Evolutionary conservation across 2,797 vertebrate species (phyloP).

Genomic region (Micrastur ruficollis): DNA sequence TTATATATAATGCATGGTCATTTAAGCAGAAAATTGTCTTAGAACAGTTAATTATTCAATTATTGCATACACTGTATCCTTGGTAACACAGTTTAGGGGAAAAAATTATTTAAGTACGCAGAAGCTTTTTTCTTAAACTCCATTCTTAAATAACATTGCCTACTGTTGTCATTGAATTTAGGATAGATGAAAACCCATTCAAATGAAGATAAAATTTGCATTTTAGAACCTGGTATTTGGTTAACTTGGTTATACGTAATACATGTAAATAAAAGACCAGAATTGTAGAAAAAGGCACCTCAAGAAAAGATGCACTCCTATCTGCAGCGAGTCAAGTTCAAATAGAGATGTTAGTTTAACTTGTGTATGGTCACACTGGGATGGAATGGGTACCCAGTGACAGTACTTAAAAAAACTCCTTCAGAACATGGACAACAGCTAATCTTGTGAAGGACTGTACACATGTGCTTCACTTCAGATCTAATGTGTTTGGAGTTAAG

Average conservation of each 20-base stretch:
- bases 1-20: not conserved
- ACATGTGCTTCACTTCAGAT: rapidly evolving
- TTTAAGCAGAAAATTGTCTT: not conserved
- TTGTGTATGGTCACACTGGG: not conserved
- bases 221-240: not conserved
- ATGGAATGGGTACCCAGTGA: rapidly evolving
- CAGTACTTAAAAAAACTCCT: not conserved
- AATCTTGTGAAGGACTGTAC: not conserved
- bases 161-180: not conserved
- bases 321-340: not conserved
- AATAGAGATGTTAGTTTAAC: not conserved
- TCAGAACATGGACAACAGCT: not conserved
- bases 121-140: not conserved
- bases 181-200: not conserved
- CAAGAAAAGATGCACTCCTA: not conserved
- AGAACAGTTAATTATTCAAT: slow-evolving; percentile 11
- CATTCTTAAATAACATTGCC: not conserved
- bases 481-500: not conserved
- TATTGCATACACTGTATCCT: not conserved
- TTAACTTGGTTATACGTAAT: not conserved
- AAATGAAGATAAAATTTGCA: not conserved
- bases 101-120: not conserved
- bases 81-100: not conserved
- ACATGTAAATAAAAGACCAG: not conserved
- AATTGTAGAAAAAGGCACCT: not conserved